Conservation (phyloP, 2,797 vertebrate species). For the Argya squamiceps region DNA sequence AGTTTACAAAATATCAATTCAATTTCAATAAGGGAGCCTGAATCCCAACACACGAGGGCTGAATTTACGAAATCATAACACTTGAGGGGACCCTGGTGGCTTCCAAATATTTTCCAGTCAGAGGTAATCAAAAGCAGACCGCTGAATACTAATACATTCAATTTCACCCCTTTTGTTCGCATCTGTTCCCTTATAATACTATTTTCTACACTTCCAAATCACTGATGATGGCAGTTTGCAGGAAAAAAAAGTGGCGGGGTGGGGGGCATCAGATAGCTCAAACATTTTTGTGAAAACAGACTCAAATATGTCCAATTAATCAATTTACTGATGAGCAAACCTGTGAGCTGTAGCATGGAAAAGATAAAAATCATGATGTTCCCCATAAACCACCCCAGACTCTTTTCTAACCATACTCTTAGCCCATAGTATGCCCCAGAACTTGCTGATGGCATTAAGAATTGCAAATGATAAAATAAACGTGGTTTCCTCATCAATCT, state of each 20-base stretch:
- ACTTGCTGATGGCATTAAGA: not conserved
- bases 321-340: conserved; percentile 37
- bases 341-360: not conserved
- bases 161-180: conserved; percentile 94
- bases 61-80: conserved; percentile 86
- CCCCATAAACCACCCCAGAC: not conserved
- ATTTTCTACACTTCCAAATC: conserved; percentile 79
- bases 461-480: not conserved
- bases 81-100: conserved; percentile 93
- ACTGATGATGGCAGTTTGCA: conserved; percentile 58
- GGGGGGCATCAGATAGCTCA: not conserved
- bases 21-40: conserved; percentile 90
- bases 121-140: conserved; percentile 95
- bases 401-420: not conserved
- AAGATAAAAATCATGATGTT: not conserved
- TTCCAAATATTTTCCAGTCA: conserved; percentile 93
- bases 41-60: conserved; percentile 82
- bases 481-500: not conserved
- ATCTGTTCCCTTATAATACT: conserved; percentile 87
- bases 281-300: conserved; percentile 15
- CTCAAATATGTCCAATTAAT: conserved; percentile 54
- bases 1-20: conserved; percentile 99
- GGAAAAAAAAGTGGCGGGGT: not conserved
- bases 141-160: conserved; percentile 92
- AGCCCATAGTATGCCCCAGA: not conserved